Base-by-base conservation (phyloP, 2,888 invertebrate species). In the Acrobasis consociella region DNA sequence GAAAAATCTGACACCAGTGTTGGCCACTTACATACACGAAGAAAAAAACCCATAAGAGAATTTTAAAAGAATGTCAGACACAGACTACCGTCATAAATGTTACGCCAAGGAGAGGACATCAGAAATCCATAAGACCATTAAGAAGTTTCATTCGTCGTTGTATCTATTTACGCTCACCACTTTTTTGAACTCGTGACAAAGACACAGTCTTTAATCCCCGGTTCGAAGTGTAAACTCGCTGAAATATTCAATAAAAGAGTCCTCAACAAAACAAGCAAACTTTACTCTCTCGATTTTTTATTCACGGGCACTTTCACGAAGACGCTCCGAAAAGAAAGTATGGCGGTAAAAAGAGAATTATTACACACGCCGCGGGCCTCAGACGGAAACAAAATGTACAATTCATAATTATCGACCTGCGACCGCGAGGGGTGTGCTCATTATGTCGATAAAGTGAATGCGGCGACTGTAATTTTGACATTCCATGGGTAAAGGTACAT, bases 261-360 rank as follows among this genome's bases (percentile, higher is more conserved):
- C 53, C 37, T 49, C 16, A 39, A 59, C 50, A 53, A 46, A 53
- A 42, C 39, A 16, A 53, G 39, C 58, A n/a, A 61, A 63, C 46
- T 68, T 69, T 68, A 62, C 65, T 66, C 67, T 70, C 70, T 50
- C 49, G 63, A 67, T 78, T 78, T 75, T 78, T 76, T 78, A 78
- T 81, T 77, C 78, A 75, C 70, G 65, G 63, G 73, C 80, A 85
- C 86, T 86, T 87, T 86, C 86, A 80, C 86, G 85, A 83, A 87
- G 89, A 88, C 79, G 82, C 71, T 81, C 83, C 84, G 75, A 85
- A 87, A 85, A 83, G 87, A 89, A 89, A 87, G 87, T 86, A 80
- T 73, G 71, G 73, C 71, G 73, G 72, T 80, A 84, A 87, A 87
- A 84, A 86, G 76, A 82, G 82, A 80, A 78, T 82, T 85, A 82